Evolutionary conservation across 2,888 invertebrate genomes (phyloP).

Genomic region (Drosophila yooni): DNA sequence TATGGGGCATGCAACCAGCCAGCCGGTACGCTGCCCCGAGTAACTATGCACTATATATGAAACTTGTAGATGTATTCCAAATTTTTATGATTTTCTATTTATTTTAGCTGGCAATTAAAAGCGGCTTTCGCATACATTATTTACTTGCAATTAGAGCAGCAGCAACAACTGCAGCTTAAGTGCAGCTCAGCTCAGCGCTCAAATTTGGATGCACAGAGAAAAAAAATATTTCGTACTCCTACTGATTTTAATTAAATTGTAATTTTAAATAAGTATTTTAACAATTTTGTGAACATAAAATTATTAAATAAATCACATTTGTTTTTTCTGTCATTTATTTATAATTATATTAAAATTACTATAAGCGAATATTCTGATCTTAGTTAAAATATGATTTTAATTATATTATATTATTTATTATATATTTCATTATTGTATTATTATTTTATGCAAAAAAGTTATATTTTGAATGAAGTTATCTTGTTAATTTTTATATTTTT

Average conservation of each 20-base stretch:
- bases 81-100: slow-evolving; percentile 72
- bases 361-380: neutral
- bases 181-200: slow-evolving; percentile 31
- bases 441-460: neutral
- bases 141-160: slow-evolving; percentile 76
- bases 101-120: slow-evolving; percentile 79
- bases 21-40: slow-evolving; percentile 2
- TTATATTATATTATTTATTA: no score
- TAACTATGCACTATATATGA: neutral
- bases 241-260: neutral
- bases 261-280: neutral
- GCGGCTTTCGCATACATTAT: slow-evolving; percentile 70
- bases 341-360: neutral
- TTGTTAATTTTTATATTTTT: neutral
- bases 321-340: neutral
- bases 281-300: neutral
- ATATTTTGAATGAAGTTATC: neutral
- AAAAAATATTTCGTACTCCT: neutral
- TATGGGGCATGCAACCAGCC: slow-evolving; percentile 57
- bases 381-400: neutral
- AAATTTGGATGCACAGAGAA: neutral
- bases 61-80: slow-evolving; percentile 33
- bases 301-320: neutral
- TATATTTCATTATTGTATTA: no score
- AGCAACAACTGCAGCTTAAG: slow-evolving; percentile 43